phyloP scores from a whole-genome alignment of 37 sponge, comb jelly and placozoan species.

The Lycopodina hypogea region DNA sequence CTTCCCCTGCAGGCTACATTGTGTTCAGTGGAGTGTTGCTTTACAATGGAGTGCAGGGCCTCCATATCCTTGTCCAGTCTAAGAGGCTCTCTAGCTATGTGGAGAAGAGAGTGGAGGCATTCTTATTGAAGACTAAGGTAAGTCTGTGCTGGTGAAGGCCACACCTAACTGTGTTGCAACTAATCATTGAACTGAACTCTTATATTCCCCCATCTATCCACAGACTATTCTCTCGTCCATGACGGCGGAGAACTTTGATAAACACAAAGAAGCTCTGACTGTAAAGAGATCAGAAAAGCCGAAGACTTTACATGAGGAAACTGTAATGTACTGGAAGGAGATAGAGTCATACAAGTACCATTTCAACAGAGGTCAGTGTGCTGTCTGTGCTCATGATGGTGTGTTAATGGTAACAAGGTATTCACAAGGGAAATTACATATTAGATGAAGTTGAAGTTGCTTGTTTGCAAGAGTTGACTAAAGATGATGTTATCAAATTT shows the following conservation, averaged over 20 bases:
- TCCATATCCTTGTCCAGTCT: constrained; percentile 57
- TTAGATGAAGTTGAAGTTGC: constrained; percentile 63
- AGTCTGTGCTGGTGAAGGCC: not conserved
- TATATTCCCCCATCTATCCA: too few species aligned
- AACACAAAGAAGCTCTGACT: constrained; percentile 54
- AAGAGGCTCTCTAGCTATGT: constrained; percentile 31
- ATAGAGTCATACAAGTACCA: constrained; percentile 46
- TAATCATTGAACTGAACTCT: too few species aligned
- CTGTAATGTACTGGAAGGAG: constrained; percentile 53
- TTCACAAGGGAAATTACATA: not conserved
- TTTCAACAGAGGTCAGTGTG: constrained; percentile 60
- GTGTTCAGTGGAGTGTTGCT: constrained; percentile 36
- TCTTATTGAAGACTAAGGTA: constrained; percentile 42
- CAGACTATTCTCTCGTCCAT: constrained; percentile 35
- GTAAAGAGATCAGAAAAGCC: constrained; percentile 59
- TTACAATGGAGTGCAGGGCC: constrained; percentile 53
- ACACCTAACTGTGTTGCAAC: too few species aligned
- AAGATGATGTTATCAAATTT: constrained; percentile 44
- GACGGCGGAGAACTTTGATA: constrained; percentile 26
- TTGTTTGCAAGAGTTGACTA: constrained; percentile 28
- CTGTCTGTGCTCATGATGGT: not conserved
- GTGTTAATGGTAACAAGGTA: constrained; percentile 4
- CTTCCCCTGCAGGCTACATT: constrained; percentile 52
- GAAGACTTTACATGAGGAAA: constrained; percentile 57
- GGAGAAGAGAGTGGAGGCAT: constrained; percentile 58